Conservation (phyloP, 2,888 invertebrate species). For the Leucania comma region DNA sequence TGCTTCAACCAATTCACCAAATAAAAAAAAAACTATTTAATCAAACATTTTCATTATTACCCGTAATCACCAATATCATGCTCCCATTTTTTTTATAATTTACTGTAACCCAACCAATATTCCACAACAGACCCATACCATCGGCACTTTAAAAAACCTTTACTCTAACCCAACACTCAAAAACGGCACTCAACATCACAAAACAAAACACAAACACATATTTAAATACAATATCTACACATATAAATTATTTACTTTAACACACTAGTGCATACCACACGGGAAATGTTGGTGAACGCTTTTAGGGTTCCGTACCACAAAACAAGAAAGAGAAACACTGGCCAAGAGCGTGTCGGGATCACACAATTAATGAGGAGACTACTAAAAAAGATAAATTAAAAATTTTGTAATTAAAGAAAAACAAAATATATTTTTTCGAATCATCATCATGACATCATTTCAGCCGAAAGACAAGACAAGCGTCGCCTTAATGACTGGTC, state of each 20-base stretch:
- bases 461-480: too few species aligned
- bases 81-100: not conserved
- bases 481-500: too few species aligned
- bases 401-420: not conserved
- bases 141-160: not conserved
- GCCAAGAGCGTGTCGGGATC: not conserved
- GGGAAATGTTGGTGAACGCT: not conserved
- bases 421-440: not conserved
- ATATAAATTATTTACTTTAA: conserved; percentile 23
- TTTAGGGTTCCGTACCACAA: conserved; percentile 6
- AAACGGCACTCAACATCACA: conserved; percentile 51
- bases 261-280: conserved; percentile 31
- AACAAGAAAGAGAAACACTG: not conserved
- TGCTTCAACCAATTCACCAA: too few species aligned
- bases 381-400: not conserved
- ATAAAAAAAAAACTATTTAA: too few species aligned
- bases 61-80: conserved; percentile 9
- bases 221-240: conserved; percentile 36
- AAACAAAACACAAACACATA: conserved; percentile 36
- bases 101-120: not conserved
- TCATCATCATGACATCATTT: too few species aligned
- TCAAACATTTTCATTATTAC: too few species aligned
- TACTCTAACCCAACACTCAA: conserved; percentile 32
- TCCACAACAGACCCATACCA: not conserved
- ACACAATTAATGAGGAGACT: not conserved